A percentile compares a stretch with the other conserved stretches of the same genome.
These are phyloP conservation scores for Babyrousa celebensis DNA, from an alignment of 2,797 vertebrate genomes.

Conservation along the genomic window DNA sequence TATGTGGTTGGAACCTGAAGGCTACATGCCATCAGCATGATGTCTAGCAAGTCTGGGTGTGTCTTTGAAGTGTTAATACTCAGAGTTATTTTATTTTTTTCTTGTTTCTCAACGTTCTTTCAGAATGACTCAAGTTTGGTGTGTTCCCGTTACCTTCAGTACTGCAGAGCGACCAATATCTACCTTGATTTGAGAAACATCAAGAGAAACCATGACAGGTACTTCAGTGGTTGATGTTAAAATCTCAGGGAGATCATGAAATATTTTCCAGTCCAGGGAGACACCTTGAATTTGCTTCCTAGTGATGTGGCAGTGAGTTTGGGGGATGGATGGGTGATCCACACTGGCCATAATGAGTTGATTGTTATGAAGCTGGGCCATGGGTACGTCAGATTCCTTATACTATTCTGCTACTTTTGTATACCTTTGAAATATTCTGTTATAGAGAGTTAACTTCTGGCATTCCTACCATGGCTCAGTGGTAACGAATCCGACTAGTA, in stretches of 20 bases:
- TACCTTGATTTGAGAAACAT: slow-evolving; percentile 96
- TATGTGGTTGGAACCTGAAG: not conserved
- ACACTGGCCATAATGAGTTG: not conserved
- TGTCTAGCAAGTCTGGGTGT: not conserved
- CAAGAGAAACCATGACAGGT: slow-evolving; percentile 96
- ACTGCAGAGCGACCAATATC: slow-evolving; percentile 96
- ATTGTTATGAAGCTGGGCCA: not conserved
- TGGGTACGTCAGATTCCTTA: not conserved
- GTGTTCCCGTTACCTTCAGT: slow-evolving; percentile 95
- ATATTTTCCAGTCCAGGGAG: not conserved
- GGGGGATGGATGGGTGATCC: not conserved
- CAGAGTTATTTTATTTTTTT: not conserved
- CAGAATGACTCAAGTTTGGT: slow-evolving; percentile 96
- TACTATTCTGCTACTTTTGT: not conserved
- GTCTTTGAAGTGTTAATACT: not conserved
- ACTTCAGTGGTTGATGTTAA: slow-evolving; percentile 27
- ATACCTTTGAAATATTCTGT: not conserved
- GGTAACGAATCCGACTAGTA: too few relatives aligned
- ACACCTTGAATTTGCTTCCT: slow-evolving; percentile 23
- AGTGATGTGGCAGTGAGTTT: not conserved
- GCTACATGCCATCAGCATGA: not conserved
- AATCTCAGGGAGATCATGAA: not conserved
- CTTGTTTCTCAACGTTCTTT: slow-evolving; percentile 66
- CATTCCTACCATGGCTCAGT: too few relatives aligned
- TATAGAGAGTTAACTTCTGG: not conserved